Evolutionary conservation across 2,113 vertebrate genomes (phyloP).

Genomic region (Sphaerodactylus townsendi): DNA sequence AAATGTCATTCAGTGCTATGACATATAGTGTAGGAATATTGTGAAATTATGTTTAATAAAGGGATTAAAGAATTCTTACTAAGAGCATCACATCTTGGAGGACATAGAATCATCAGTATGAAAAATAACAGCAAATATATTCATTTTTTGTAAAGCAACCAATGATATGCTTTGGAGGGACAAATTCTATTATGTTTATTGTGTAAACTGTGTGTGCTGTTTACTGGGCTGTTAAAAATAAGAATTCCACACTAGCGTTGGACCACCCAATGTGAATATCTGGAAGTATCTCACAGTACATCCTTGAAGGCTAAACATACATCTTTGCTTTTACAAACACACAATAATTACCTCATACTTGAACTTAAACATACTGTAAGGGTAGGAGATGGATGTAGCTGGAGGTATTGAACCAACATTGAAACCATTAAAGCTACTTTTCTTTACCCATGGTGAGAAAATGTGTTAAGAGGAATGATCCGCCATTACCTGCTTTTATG

Average conservation of each 20-base stretch:
- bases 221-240: neutral
- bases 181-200: too few relatives aligned
- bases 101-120: too few relatives aligned
- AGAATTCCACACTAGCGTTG: neutral
- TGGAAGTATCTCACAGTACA: neutral
- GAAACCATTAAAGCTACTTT: neutral
- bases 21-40: neutral
- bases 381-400: neutral
- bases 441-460: neutral
- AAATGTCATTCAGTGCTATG: neutral
- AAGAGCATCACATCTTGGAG: neutral
- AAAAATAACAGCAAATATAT: too few relatives aligned
- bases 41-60: neutral
- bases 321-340: neutral
- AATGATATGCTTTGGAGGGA: too few relatives aligned
- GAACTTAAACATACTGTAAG: neutral
- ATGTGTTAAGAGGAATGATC: neutral
- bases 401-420: neutral
- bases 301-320: neutral
- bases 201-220: too few relatives aligned
- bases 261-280: neutral
- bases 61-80: neutral
- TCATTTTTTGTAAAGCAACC: too few relatives aligned
- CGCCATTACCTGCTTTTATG: neutral
- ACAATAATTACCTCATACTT: slow-evolving; percentile 2